phyloP scores from a whole-genome alignment of 2,797 vertebrate genomes.

The Anguilla anguilla region DNA sequence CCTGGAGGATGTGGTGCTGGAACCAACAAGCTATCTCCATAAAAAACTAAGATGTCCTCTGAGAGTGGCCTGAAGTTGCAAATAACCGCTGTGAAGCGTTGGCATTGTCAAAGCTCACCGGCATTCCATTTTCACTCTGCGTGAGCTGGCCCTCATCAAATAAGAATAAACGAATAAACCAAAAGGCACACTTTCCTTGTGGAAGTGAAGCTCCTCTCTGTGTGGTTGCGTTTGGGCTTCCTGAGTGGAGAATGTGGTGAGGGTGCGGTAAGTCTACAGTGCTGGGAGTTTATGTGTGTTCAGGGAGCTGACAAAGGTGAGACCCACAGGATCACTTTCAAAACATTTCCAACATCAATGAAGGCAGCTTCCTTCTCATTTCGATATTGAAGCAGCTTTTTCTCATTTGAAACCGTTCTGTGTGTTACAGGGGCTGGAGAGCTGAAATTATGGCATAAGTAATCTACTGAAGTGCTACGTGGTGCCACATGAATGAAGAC shows the following conservation, averaged over 20 bases:
- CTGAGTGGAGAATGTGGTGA: slow-evolving; percentile 18
- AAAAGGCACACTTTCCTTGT: slow-evolving; percentile 2
- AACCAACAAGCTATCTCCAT: background rate
- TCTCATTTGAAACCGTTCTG: slow-evolving; percentile 2
- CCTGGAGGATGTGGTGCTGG: background rate
- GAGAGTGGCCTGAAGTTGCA: background rate
- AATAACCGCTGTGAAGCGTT: background rate
- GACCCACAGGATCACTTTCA: background rate
- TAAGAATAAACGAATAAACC: background rate
- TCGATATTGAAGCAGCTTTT: background rate
- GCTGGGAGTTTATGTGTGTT: background rate
- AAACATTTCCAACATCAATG: background rate
- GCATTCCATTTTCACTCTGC: background rate
- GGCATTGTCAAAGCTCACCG: background rate
- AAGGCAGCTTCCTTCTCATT: background rate
- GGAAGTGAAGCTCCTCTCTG: slow-evolving; percentile 1
- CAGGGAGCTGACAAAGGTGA: background rate
- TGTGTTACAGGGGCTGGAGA: background rate
- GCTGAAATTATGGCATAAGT: background rate
- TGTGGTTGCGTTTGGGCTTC: background rate
- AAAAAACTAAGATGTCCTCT: background rate
- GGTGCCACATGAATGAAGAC: background rate
- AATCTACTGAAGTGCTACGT: background rate
- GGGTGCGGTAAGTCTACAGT: background rate
- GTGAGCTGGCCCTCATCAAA: background rate